Evolutionary conservation across 2,113 vertebrate species (phyloP), one percentile per base, ranked within the genome.

Genomic region (Dascyllus trimaculatus): DNA sequence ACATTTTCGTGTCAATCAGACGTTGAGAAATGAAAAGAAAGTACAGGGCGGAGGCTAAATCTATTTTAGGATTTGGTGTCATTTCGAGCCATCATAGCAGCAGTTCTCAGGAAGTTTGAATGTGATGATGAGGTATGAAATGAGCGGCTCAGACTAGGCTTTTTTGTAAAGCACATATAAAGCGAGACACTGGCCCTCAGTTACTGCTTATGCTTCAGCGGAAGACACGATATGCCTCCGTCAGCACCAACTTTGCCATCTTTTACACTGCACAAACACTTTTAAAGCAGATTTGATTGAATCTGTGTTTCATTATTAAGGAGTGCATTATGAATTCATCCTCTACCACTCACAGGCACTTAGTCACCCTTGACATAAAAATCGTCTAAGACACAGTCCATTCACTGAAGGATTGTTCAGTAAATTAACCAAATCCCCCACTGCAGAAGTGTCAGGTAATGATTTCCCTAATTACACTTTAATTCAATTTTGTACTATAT

Each of bases 401-500:
- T 82, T 94, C 87, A 75, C 82, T 73, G 57, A 91, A 88, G 80
- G 88, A 91, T 91, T 92, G 80, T 81, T 88, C 85, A 93, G 89
- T 93, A 93, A 93, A 95, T 94, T 91, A 94, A 92, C 87, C 82
- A 93, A 94, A 93, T 92, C 89, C 90, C 88, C 65, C 76, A 81
- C 76, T 73, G 89, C 93, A 91, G 65, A 87, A 93, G 91, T 91
- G 92, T 93, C 90, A 94, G 90, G 92, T 94, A 94, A 94, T 93
- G 92, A 94, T 93, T 94, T 91, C 82, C 86, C 88, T 94, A 94
- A 94, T 95, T 93, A 93, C 90, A 85, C 82, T 94, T 94, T 93
- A 92, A 93, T 95, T 94, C 89, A 93, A 94, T 94, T 93, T 89
- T 73, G 82, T 86, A 88, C 85, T 77, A 86, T 93, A 93, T 91